phyloP scores from a whole-genome alignment of 2,113 vertebrate species.

The Eulemur rufifrons region DNA sequence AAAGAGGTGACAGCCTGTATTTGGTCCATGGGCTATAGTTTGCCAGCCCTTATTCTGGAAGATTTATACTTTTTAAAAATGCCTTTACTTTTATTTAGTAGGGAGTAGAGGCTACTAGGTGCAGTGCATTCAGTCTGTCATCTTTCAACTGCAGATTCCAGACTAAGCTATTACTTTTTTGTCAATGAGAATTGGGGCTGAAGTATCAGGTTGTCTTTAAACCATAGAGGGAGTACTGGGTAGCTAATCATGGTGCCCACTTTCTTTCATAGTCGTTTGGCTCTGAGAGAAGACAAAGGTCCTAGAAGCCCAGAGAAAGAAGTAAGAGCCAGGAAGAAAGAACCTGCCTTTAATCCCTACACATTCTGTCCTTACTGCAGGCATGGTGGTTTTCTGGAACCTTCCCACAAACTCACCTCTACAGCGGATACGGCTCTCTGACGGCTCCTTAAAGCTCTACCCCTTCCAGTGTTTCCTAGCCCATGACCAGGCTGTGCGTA shows the following conservation, averaged over 20 bases:
- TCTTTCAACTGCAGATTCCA: neutral
- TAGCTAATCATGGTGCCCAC: neutral
- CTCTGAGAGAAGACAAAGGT: slow-evolving; percentile 5
- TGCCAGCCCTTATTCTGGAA: neutral
- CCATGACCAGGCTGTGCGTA: slow-evolving; percentile 90
- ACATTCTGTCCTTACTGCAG: slow-evolving; percentile 76
- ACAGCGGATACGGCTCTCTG: slow-evolving; percentile 86
- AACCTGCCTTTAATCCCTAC: neutral
- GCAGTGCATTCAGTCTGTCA: neutral
- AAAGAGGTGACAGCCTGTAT: neutral
- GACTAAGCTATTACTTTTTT: neutral
- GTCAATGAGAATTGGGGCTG: neutral
- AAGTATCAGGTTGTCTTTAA: neutral
- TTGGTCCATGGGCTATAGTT: neutral
- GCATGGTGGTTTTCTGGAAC: slow-evolving; percentile 94
- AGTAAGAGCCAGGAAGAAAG: neutral
- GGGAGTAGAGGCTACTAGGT: neutral
- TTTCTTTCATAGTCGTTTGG: neutral
- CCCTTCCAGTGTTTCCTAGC: slow-evolving; percentile 92
- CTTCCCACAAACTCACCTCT: slow-evolving; percentile 90
- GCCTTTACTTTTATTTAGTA: slow-evolving; percentile 17
- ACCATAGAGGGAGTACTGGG: neutral
- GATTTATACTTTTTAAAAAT: neutral
- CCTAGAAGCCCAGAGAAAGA: neutral
- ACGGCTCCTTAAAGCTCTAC: slow-evolving; percentile 86